These are phyloP conservation scores for Cotesia glomerata DNA, from an alignment of 1,140 invertebrate species.

Conservation along the genomic window DNA sequence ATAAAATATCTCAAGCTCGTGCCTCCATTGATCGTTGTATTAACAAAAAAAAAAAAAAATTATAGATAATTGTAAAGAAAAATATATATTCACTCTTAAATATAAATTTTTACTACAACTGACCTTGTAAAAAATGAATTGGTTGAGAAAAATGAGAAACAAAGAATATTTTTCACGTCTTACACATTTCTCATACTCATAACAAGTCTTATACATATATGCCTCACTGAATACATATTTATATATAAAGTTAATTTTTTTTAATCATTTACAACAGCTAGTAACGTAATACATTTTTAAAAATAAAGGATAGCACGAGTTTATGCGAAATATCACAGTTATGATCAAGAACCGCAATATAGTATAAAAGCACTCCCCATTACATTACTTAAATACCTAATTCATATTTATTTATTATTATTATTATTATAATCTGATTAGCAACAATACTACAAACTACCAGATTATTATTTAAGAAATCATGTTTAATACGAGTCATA, in stretches of 20 bases:
- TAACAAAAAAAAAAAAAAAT: not conserved
- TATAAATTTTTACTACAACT: not conserved
- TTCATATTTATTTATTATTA: conserved; percentile 37
- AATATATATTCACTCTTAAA: not conserved
- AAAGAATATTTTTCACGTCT: conserved; percentile 1
- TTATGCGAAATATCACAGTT: conserved; percentile 56
- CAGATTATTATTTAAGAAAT: conserved; percentile 49
- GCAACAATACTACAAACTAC: conserved; percentile 57
- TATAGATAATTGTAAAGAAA: not conserved
- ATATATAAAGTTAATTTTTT: not conserved
- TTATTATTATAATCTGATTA: conserved; percentile 51
- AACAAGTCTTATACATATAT: conserved; percentile 6
- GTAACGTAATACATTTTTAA: not conserved
- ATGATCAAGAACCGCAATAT: conserved; percentile 45
- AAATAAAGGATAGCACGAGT: conserved; percentile 32
- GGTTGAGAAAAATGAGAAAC: not conserved
- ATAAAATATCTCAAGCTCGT: conserved; percentile 43
- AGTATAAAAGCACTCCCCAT: conserved; percentile 50
- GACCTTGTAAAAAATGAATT: not conserved
- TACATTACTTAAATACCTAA: conserved; percentile 38
- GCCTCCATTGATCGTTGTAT: conserved; percentile 12
- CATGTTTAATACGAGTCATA: conserved; percentile 55
- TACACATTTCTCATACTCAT: not conserved
- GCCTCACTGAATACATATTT: not conserved
- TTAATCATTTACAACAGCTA: conserved; percentile 7